Base-by-base conservation (phyloP, 2,888 invertebrate genomes). In the Eremobia ochroleuca region DNA sequence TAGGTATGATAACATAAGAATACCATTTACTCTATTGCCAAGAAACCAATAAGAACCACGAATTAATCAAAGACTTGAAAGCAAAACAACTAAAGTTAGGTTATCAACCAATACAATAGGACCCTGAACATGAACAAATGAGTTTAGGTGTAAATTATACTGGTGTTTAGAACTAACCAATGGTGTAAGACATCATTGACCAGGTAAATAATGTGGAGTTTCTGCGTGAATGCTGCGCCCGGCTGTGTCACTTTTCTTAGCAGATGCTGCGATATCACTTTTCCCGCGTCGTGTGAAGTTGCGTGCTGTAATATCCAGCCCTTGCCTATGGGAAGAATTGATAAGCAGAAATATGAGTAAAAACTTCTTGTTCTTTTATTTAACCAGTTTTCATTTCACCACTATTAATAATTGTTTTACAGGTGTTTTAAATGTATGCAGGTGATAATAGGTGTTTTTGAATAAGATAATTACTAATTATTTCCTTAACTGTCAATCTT, bases 171-270 rank as follows among this genome's bases (percentile, higher is more conserved):
- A 94, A 98, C 98, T 98, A 97, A 99, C 99, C 99, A 99, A 97
- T 99, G 99, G 96, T 99, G 99, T 73, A 99, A 97, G 83, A 99
- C 98, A 97, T 99, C 99, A 97, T 99, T 99, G 91, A 99, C 98
- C 92, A 99, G 97, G 97, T 99, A 99, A 94, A 99, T 99, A 94
- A 99, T 98, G 97, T 99, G 99, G 78, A 99, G 98, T 95, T 99
- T 98, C 96, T 99, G 98, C 87, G 98, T 98, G 97, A 99, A 99
- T 68, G 98, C 97, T 73, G 98, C 97, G 61, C 97, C 97, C 68
- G 96, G 94, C 92, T 97, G 96, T 77, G 97, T 97, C 92, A 97
- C 97, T 98, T 99, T 99, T 96, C 98, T 98, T 85, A 99, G 97
- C 88, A 99, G 97, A 97, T 99, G 99, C 94, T 98, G 98, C 65